Conservation (phyloP, 2,888 invertebrate species). For the Didymodactylos carnosus region DNA sequence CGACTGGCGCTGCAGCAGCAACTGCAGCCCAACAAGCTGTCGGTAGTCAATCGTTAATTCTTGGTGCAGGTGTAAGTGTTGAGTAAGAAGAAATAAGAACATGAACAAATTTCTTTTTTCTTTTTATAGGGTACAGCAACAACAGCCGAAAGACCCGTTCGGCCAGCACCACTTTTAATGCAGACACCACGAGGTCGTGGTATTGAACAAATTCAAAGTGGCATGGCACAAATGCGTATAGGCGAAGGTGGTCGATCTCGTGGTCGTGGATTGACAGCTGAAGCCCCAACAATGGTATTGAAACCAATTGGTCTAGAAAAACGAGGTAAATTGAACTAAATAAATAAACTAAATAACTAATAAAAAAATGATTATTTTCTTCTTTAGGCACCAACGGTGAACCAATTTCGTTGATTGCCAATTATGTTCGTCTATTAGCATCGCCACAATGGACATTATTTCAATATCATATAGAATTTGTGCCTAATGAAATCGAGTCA, state of each 20-base stretch:
- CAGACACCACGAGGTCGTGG: not conserved
- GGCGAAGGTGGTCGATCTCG: not conserved
- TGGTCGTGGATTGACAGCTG: not conserved
- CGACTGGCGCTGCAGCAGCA: not conserved
- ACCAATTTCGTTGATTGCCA: not conserved
- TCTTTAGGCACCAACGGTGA: not conserved
- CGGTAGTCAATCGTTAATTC: no score
- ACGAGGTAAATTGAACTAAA: not conserved
- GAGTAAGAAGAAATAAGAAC: no score
- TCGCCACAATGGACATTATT: conserved; percentile 2
- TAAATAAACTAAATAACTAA: not conserved
- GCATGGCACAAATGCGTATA: not conserved
- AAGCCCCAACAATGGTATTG: not conserved
- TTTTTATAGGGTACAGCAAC: no score
- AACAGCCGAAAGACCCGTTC: not conserved
- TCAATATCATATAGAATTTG: conserved; percentile 19
- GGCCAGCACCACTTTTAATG: not conserved
- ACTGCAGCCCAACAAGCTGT: no score
- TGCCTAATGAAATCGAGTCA: conserved; percentile 22
- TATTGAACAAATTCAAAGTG: not conserved
- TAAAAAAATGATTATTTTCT: not conserved
- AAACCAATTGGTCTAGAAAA: not conserved
- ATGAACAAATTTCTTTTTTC: no score
- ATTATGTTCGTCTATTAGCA: conserved; percentile 1
- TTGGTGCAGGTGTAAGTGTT: no score